Evolutionary conservation across 1,140 invertebrate genomes (phyloP), one percentile per base, ranked within the genome.

Genomic region (Bombus polaris): DNA sequence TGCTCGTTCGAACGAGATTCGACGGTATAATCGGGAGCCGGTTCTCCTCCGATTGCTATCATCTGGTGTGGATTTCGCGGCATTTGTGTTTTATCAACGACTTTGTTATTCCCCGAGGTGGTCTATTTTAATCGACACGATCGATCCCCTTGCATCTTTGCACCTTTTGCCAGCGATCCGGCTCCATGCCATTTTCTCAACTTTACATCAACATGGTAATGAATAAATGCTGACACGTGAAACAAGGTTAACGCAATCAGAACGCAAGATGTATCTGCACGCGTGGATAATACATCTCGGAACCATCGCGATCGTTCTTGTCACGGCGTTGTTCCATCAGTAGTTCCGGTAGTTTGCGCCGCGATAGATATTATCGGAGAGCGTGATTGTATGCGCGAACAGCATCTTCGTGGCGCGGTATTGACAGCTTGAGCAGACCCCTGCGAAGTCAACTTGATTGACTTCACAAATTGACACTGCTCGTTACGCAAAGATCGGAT

Each of bases 291-390:
- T 53, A 53, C 47, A 22, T 53, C 47, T 53, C 18, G 47, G 2
- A 8, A 53, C 18, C 47, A 8, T 35, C 13, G 65, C n/a, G 57
- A 85, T 87, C 85, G 62, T 89, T 65, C 74, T 87, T 71, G 88
- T 84, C 78, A 28, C 39, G 70, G n/a, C 12, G 42, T 53, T 39
- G 79, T 81, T 42, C 66, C 75, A 66, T 13, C 44, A 18, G 39
- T 47, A 32, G 53, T 88, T 88, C 72, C 84, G 74, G 59, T 66
- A 77, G 37, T 37, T 42, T 59, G 74, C 78, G 37, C 57, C 32
- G 42, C 59, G 88, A 89, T 90, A 87, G 85, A 89, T 90, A 87
- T 65, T n/a, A 90, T 90, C 88, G 66, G 65, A 22, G 44, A 25
- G 47, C 47, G 47, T 53, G 47, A 53, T 53, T 0, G 47, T 53